Base-by-base conservation (phyloP, 1,140 invertebrate species). In the Vanessa atalanta region DNA sequence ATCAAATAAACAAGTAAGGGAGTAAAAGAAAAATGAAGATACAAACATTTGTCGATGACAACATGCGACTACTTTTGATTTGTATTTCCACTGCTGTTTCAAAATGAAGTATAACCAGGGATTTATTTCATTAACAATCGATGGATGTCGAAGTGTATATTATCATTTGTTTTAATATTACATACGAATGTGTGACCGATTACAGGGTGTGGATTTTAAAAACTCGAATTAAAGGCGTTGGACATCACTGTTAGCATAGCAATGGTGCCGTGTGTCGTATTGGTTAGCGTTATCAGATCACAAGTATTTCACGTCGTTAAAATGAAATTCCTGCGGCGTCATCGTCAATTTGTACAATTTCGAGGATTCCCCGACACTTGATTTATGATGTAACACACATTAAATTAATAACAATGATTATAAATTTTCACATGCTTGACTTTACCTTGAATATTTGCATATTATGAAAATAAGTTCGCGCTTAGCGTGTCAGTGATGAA, bases 281-380 rank as follows among this genome's bases (percentile, higher is more conserved):
- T 57, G 51, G 64, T 76, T 78, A 81, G 67, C 78, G 72, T 81
- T 82, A 85, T 84, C 81, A 84, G 83, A 87, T 84, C 83, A 85
- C 81, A 78, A 81, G 72, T 79, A 80, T 83, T 77, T 77, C 60
- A 51, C 47, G 60, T 74, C 68, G 76, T 74, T 71, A 73, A 71
- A 77, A 74, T 68, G 60, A 57, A 74, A 74, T 74, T 74, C 72
- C 65, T 79, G 79, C 76, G 76, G 77, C 72, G 76, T 79, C 78
- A 82, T 78, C 77, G 69, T 74, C 77, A 79, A 75, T 76, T 75
- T 77, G 65, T 73, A 79, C 70, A 72, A 68, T 76, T 78, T 73
- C 48, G 73, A 74, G 66, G 75, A 73, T 77, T 75, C 70, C 77
- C 70, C 75, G 78, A 74, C 78, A 65, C 72, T 75, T 81, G 76